Evolutionary conservation across 2,797 vertebrate genomes (phyloP), one percentile per base, ranked within the genome.

Genomic region (Acipenser ruthenus): DNA sequence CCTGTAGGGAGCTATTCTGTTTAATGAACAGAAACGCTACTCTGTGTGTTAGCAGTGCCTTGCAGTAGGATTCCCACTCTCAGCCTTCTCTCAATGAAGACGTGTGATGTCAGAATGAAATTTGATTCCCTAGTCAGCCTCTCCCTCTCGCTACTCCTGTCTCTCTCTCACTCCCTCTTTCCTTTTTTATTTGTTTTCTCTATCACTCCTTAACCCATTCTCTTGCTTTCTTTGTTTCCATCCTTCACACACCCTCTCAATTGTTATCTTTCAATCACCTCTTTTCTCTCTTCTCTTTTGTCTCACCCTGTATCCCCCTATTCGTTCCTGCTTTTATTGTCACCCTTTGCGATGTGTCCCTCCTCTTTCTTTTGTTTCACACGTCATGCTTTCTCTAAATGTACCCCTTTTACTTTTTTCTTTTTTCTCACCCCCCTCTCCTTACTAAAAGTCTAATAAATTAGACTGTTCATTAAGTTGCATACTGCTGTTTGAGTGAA

Each of bases 41-140:
- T 11, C 55, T 11, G 12, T n/a, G 10, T 58, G 10, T 58, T 6
- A 4, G 55, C 10, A 58, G 55, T 13, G 7, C 55, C 12, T 58
- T 13, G 7, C 55, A 5, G 13, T 6, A 12, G 55, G 12, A 58
- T 58, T 58, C 11, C 55, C 15, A 58, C 55, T 58, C 12, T 11
- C 55, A 58, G 55, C 55, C 55, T 13, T 58, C 55, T 58, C 55
- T 58, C 55, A 58, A 58, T 58, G 55, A 58, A 58, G 12, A 58
- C 2, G 12, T 58, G 55, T 58, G 55, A 58, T 13, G 55, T 58
- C 55, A 13, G 55, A 58, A 58, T 58, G 55, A 58, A 58, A 58
- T 58, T 9, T 58, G 55, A 49, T 64, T 15, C 49, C 49, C 48
- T 51, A 37, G 6, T 18, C 7, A n/a, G 11, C 11, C n/a, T n/a